Evolutionary conservation across 2,888 invertebrate species (phyloP), one percentile per base, ranked within the genome.

Genomic region (Drosophila cyrtoloma): DNA sequence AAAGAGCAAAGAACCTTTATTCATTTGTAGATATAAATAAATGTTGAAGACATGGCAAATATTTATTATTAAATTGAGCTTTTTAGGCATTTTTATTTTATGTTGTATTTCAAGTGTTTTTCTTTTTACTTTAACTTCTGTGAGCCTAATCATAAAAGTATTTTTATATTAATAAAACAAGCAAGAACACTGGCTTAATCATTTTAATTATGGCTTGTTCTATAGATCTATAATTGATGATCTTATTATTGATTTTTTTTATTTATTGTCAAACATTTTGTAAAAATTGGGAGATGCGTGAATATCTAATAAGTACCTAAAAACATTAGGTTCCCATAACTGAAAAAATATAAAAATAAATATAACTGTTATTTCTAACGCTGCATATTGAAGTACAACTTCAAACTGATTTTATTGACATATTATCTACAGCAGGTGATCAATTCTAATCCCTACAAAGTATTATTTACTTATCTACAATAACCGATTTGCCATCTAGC

Each of bases 11-110:
- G 5, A 16, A 22, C 4, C 16, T 22, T 44, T 22, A 32, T 58
- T 44, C 6, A 58, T 44, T 10, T 58, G 22, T 22, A 26, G 44
- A 42, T 44, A 58, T 32, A 58, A 58, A 58, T 58, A 32, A 32
- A 32, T 58, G 30, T 39, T 57, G 57, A 7, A 3, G 4, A 39
- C 2, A 9, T 14, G 28, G n/a, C 14, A 33, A 55, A n/a, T 7
- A 4, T 55, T 12, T 26, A 12, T 55, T 39, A 39, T 5, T 5
- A 56, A 39, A 39, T 19, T n/a, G 28, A 33, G 12, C 22, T 32
- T 9, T 16, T 35, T 22, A 9, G 7, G 14, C 26, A 26, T 1
- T 47, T 47, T 26, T 33, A 3, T 33, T 33, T 33, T 0, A 32
- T 7, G 7, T 32, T 32, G 1, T 35, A 35, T 5, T 35, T 35